Evolutionary conservation across 2,797 vertebrate species (phyloP), one percentile per base, ranked within the genome.

Genomic region (Prunella strophiata): DNA sequence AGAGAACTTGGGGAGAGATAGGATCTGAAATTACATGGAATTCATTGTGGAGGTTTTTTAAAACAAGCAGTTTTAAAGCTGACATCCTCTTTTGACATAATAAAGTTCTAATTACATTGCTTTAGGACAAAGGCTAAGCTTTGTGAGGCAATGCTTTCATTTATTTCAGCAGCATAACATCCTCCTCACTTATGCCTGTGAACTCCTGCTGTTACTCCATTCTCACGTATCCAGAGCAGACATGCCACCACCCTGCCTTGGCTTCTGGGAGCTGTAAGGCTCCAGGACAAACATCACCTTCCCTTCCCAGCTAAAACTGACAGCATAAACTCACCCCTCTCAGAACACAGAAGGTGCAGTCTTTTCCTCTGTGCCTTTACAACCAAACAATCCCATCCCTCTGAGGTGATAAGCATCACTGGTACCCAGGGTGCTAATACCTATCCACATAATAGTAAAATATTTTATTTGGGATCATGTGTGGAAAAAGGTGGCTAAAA

Each of bases 21-120:
- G 89, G 77, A 95, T 95, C 94, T 96, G 80, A 83, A 96, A 79
- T 91, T 80, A 89, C 48, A 8, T 82, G 58, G 74, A 81, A 70
- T 84, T 88, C 88, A 93, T 94, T 96, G 96, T 96, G 80, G 45
- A 82, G 21, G 2, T 83, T 94, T 91, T 89, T 76, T 61, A 10
- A 93, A 95, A 74, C 21, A 84, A 85, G 77, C n/a, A 26, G 20
- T 91, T 94, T 91, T 82, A 79, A 86, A 90, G 38, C 77, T 94
- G 93, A 89, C 85, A 94, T 96, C 90, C 91, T 95, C 77, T 91
- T 91, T 86, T 88, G 77, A 79, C 85, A 90, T 93, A 96, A 90
- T 94, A 59, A 91, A 68, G 23, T 36, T 82, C 89, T 67, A 94
- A 82, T 85, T 84, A 42, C 13, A 3, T 77, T 54, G 74, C 83